Percentiles rank a stretch among this genome's conserved stretches.
phyloP scores from a whole-genome alignment of 2,888 invertebrate genomes.

The Plebejus argus region DNA sequence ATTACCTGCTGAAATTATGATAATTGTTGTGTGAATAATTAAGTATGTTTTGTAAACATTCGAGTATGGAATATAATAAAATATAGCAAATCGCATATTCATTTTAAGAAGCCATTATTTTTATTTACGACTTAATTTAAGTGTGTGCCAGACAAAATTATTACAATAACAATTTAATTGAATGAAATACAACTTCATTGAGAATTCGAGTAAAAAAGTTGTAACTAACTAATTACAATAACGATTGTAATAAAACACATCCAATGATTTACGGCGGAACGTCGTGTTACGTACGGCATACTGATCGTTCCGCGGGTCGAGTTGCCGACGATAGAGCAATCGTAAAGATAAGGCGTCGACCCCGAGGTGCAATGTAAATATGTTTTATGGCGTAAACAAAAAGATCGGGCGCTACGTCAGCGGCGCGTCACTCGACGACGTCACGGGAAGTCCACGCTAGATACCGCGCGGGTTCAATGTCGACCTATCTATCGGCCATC shows the following conservation, averaged over 20 bases:
- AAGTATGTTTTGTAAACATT: conserved; percentile 7
- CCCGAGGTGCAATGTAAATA: conserved; percentile 73
- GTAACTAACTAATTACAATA: not conserved
- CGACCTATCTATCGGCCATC: conserved; percentile 77
- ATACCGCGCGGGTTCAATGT: conserved; percentile 77
- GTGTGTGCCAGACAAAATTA: not conserved
- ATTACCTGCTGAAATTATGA: conserved; percentile 19
- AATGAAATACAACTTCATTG: conserved; percentile 17
- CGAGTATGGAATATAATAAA: not conserved
- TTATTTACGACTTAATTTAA: not conserved
- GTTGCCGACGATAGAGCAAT: conserved; percentile 60
- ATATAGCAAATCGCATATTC: not conserved
- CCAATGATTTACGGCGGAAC: not conserved
- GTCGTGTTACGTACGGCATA: not conserved
- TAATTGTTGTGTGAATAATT: not conserved
- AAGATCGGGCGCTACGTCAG: conserved; percentile 71
- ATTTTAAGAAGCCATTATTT: not conserved
- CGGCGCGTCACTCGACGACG: conserved; percentile 62
- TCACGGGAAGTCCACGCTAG: conserved; percentile 75
- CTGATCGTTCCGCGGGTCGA: conserved; percentile 32
- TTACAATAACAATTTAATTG: not conserved
- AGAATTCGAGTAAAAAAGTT: not conserved
- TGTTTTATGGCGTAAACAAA: conserved; percentile 78
- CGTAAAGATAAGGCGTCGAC: conserved; percentile 75
- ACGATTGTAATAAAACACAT: not conserved